A percentile compares a stretch with the other conserved stretches of the same genome.
Conservation (phyloP, 2,113 vertebrate genomes). For the Baryphthengus martii region DNA sequence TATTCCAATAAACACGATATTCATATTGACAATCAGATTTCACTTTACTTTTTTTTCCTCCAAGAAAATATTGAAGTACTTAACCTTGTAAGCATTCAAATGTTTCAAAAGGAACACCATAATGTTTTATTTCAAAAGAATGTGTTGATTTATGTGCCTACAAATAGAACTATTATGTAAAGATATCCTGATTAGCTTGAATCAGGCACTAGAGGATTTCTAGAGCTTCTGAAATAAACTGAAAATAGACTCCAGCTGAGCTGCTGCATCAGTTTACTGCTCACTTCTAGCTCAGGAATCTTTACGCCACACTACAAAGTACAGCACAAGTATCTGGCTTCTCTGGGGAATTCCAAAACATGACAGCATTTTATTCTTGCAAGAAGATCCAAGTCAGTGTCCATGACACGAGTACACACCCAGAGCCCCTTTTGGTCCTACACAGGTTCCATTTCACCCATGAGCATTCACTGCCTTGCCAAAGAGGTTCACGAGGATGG, state of each 20-base stretch:
- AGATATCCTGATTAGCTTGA: constrained; percentile 17
- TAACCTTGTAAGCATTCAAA: neutral
- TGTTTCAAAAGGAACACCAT: neutral
- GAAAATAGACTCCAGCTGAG: constrained; percentile 53
- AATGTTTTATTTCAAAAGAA: neutral
- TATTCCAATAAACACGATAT: neutral
- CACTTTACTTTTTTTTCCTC: neutral
- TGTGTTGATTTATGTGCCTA: neutral
- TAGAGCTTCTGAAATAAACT: constrained; percentile 39
- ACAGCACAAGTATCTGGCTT: neutral
- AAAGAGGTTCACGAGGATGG: neutral
- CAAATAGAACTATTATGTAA: neutral
- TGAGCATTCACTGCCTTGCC: neutral
- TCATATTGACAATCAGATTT: neutral
- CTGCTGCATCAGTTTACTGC: neutral
- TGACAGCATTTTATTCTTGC: neutral
- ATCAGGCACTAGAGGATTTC: neutral
- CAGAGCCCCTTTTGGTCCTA: neutral
- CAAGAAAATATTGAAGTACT: neutral
- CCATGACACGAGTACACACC: accelerated
- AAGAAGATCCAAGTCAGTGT: neutral
- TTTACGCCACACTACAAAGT: neutral
- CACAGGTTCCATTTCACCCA: neutral
- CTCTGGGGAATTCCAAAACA: neutral
- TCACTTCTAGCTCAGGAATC: neutral